phyloP scores from a whole-genome alignment of 2,113 vertebrate species.

The Nansenia antarctica region DNA sequence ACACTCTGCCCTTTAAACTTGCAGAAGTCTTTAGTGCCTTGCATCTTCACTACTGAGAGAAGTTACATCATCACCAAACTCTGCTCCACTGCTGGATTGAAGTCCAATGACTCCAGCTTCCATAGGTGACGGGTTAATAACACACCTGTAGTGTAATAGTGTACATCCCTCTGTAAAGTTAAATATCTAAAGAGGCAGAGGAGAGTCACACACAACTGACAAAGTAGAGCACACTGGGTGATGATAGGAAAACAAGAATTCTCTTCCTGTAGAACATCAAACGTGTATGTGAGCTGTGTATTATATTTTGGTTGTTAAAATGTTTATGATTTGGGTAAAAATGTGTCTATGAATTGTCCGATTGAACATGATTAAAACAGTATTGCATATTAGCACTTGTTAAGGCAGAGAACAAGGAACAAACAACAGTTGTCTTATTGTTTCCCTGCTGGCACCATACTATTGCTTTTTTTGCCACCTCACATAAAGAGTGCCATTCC shows the following conservation, averaged over 20 bases:
- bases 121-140: conserved; percentile 9
- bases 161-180: neutral
- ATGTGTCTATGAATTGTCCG: conserved; percentile 29
- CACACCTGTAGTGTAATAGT: conserved; percentile 33
- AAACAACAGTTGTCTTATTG: neutral
- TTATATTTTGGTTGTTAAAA: conserved; percentile 41
- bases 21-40: conserved; percentile 74
- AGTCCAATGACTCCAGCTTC: conserved; percentile 33
- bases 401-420: conserved; percentile 29
- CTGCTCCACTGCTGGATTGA: neutral
- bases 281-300: conserved; percentile 52
- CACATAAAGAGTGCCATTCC: conserved; percentile 65
- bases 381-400: conserved; percentile 52
- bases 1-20: conserved; percentile 43
- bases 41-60: conserved; percentile 61
- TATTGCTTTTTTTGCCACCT: conserved; percentile 37
- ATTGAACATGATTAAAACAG: conserved; percentile 46
- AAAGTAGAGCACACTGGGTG: conserved; percentile 45
- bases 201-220: conserved; percentile 23
- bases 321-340: conserved; percentile 17
- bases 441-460: conserved; percentile 19
- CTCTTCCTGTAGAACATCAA: conserved; percentile 33
- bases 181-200: neutral
- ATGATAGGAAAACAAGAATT: conserved; percentile 26
- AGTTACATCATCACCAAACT: conserved; percentile 41